Base-by-base conservation (phyloP, 2,113 vertebrate genomes). In the Myodes glareolus region DNA sequence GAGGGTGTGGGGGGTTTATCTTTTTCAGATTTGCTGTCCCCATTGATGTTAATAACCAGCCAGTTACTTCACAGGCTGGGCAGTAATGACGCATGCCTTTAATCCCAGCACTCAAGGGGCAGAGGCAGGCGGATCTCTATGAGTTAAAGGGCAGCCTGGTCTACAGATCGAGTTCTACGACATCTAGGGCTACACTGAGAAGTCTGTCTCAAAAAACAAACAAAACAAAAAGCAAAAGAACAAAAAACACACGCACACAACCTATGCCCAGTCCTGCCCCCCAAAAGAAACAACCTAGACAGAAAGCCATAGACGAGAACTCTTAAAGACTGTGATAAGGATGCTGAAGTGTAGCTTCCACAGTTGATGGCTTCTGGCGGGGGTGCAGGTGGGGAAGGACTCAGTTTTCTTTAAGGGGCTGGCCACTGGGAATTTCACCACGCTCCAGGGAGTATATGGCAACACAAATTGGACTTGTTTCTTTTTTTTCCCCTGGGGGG, bases 21-120 rank as follows among this genome's bases (percentile, higher is more conserved):
- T 87, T 39, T 73, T 91, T 81, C 47, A 58, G n/a, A 31, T 55
- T 36, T 80, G 63, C 17, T 45, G 87, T 95, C 68, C 42, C 58
- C 19, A 3, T 90, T 82, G 91, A 42, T 65, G 31, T 67, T 81
- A 81, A 73, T 17, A 88, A 25, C 11, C n/a, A n/a, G n/a, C n/a
- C n/a, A 25, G 68, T n/a, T 72, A n/a, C 68, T 72, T 72, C 17
- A n/a, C 36, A 70, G 68, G 36, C 17, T 7, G 68, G 16, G 36
- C 8, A 16, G 68, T n/a, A 17, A 17, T 9, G 17, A 16, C 0
- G 0, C 68, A n/a, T 0, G 17, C 36, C 68, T n/a, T 72, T 72
- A n/a, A 19, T 72, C 68, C 68, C 17, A 72, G 36, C 16, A 70
- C 36, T 72, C 7, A 2, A 17, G 17, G n/a, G 7, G 17, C 36